Evolutionary conservation across 1,140 invertebrate genomes (phyloP).

Genomic region (Venustaconcha ellipsiformis): DNA sequence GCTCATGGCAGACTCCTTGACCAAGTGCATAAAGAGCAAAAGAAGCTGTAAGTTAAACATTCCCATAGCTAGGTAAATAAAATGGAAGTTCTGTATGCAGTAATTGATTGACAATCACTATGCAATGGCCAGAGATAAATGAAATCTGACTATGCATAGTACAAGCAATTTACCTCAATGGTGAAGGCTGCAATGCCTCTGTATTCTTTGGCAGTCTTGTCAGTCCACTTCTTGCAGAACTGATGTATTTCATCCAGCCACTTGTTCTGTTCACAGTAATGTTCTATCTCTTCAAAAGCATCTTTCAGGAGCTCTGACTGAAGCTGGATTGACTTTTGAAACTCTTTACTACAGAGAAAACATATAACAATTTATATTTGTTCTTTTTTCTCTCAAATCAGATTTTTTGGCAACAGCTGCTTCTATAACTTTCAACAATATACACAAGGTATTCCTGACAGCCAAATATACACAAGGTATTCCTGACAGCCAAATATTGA

Average conservation of each 20-base stretch:
- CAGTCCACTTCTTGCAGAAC: constrained; percentile 63
- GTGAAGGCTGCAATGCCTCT: constrained; percentile 59
- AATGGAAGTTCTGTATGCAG: no score
- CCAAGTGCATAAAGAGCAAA: no score
- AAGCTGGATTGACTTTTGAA: constrained; percentile 44
- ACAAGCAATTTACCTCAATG: constrained; percentile 58
- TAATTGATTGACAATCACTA: no score
- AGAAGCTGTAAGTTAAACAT: no score
- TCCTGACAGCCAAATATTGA: not conserved
- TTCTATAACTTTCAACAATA: not conserved
- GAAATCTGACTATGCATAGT: no score
- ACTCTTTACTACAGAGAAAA: constrained; percentile 49
- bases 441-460: not conserved
- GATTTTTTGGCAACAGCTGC: not conserved
- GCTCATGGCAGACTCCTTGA: no score
- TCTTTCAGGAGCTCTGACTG: constrained; percentile 43
- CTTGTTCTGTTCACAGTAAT: constrained; percentile 58
- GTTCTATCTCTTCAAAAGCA: constrained; percentile 60
- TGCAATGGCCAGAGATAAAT: no score
- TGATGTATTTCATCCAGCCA: constrained; percentile 66
- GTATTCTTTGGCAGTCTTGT: constrained; percentile 56
- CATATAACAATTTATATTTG: not conserved
- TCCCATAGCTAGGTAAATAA: no score
- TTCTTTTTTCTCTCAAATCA: not conserved
- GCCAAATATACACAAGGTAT: not conserved